Percentiles rank a stretch among this genome's conserved stretches.
Conservation (phyloP, 2,888 invertebrate species). For the Drosophila mettleri region DNA sequence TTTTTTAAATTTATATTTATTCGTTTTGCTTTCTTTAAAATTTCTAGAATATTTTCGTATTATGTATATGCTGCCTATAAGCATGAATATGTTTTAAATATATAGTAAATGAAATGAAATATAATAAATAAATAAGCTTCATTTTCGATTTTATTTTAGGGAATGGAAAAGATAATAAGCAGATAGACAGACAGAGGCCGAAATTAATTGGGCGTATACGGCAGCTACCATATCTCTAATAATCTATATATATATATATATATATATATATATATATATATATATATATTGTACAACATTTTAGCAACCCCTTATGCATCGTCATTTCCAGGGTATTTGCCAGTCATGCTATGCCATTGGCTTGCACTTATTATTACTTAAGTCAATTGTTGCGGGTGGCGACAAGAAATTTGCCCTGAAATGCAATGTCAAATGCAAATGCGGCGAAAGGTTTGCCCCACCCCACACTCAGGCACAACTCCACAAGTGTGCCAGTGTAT, state of each 20-base stretch:
- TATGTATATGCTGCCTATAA: not conserved
- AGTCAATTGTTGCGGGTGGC: constrained; percentile 62
- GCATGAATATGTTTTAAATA: too few species aligned
- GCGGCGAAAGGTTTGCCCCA: constrained; percentile 12
- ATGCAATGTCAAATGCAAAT: constrained; percentile 61
- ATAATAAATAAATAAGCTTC: not conserved
- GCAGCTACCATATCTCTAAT: too few species aligned
- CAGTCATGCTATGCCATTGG: constrained; percentile 3
- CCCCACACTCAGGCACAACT: not conserved
- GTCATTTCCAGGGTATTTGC: constrained; percentile 7
- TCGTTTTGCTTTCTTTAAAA: too few species aligned
- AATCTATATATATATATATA: not conserved
- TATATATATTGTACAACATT: not conserved
- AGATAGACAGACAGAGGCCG: not conserved
- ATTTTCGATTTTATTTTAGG: not conserved
- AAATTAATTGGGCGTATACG: not conserved
- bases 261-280: not conserved
- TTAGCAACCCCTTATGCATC: not conserved
- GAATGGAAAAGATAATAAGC: not conserved
- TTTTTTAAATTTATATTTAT: too few species aligned
- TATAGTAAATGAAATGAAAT: not conserved
- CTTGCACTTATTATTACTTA: constrained; percentile 42
- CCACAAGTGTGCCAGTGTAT: constrained; percentile 31
- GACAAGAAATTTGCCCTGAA: constrained; percentile 50
- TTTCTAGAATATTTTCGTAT: too few species aligned